phyloP scores from a whole-genome alignment of 2,888 invertebrate species.

The Calliphora vomitoria region DNA sequence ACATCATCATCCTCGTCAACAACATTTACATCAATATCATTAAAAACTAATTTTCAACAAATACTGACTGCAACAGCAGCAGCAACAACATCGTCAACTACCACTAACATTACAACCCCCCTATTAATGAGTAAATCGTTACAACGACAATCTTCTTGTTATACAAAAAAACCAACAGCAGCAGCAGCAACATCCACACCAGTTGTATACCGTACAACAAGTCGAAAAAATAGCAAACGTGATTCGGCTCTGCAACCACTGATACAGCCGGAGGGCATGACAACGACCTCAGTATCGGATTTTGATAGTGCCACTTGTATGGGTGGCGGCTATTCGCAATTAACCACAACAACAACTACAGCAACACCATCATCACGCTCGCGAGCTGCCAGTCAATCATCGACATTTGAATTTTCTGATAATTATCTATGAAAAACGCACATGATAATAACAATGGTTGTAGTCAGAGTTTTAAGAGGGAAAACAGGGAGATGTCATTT shows the following conservation, averaged over 20 bases:
- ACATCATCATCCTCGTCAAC: slow-evolving; percentile 6
- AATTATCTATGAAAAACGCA: slow-evolving; percentile 89
- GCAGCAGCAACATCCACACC: slow-evolving; percentile 37
- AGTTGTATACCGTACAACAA: slow-evolving; percentile 12
- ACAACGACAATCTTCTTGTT: slow-evolving; percentile 60
- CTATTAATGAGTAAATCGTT: slow-evolving; percentile 58
- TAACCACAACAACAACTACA: slow-evolving; percentile 83
- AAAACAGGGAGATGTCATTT: neutral
- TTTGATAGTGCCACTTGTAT: slow-evolving; percentile 89
- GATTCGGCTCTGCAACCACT: slow-evolving; percentile 84
- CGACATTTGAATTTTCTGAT: slow-evolving; percentile 94
- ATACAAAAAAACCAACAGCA: slow-evolving; percentile 53
- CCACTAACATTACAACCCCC: neutral
- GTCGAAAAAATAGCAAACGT: slow-evolving; percentile 53
- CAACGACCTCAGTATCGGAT: slow-evolving; percentile 87
- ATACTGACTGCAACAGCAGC: slow-evolving; percentile 40
- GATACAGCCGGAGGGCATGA: slow-evolving; percentile 87
- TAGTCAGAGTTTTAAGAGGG: neutral
- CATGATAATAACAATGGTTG: no score
- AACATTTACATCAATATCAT: slow-evolving; percentile 54
- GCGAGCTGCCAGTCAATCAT: slow-evolving; percentile 93
- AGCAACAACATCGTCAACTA: slow-evolving; percentile 10
- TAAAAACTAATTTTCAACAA: slow-evolving; percentile 59
- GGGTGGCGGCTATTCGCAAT: slow-evolving; percentile 87
- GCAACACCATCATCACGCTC: slow-evolving; percentile 86